Conservation (phyloP, 2,113 vertebrate species). For the Neoarius graeffei region DNA sequence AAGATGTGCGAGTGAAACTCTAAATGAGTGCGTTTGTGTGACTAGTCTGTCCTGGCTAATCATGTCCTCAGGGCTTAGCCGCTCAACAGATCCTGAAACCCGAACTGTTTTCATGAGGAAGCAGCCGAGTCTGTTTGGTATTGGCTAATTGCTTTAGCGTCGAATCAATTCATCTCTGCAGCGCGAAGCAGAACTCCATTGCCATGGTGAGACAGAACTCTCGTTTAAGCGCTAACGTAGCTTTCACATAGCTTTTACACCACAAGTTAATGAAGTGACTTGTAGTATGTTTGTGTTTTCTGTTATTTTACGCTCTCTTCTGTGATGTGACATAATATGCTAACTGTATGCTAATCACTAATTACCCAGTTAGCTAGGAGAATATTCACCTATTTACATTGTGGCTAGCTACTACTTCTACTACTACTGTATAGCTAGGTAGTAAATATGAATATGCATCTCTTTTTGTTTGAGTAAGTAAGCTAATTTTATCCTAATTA, state of each 20-base stretch:
- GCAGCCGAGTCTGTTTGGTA: not conserved
- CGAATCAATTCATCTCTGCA: slow-evolving; percentile 10
- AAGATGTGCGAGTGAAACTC: slow-evolving; percentile 61
- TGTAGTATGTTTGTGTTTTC: not conserved
- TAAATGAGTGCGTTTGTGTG: slow-evolving; percentile 67
- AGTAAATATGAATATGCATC: not conserved
- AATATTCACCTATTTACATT: not conserved
- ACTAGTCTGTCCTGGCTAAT: slow-evolving; percentile 15
- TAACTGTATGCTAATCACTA: not conserved
- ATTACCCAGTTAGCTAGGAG: not conserved
- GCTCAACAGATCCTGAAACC: slow-evolving; percentile 15
- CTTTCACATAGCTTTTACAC: not conserved
- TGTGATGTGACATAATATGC: not conserved
- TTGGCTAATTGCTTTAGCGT: not conserved
- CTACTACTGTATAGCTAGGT: not conserved
- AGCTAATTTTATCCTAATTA: not conserved
- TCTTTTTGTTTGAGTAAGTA: not conserved
- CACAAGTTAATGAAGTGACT: not conserved
- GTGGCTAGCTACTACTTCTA: not conserved
- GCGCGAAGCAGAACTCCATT: not conserved
- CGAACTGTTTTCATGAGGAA: not conserved
- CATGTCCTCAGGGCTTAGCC: slow-evolving; percentile 8
- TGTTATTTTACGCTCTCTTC: not conserved
- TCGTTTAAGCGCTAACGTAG: not conserved
- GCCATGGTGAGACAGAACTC: not conserved